Evolutionary conservation across 2,888 invertebrate genomes (phyloP), one percentile per base, ranked within the genome.

Genomic region (Tridacna gigas): DNA sequence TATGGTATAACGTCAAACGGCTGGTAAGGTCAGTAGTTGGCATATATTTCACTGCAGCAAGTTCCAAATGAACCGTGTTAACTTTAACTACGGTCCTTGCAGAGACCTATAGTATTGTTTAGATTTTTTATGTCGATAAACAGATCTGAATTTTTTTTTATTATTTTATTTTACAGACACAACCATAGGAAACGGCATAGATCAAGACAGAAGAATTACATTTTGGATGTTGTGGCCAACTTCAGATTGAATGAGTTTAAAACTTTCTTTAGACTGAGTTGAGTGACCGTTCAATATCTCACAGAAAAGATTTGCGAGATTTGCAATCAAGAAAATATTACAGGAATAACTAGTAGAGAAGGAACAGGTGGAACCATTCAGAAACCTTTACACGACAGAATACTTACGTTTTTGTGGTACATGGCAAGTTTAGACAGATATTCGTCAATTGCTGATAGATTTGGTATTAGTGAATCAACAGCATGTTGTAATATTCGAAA

Each of bases 381-480:
- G 69, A 25, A 15, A 45, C 77, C 76, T 22, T 22, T 77, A 22
- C 11, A 22, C 13, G 69, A 77, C 25, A 45, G 73, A 37, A 9
- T 77, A 28, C 51, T 75, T n/a, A 75, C 75, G 75, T 22, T 80
- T n/a, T 45, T 82, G n/a, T 80, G 80, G 75, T 80, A n/a, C 56
- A 75, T 80, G 75, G 66, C 75, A 2, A 80, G 75, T 28, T 26
- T 75, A 37, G 80, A 80, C 48, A 80, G 51, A 25, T 67, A 66
- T 75, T 63, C 75, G n/a, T 66, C 75, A 0, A 80, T 80, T 69
- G 80, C 75, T 60, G 80, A 80, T 28, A 60, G 56, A 67, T 80
- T 80, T 76, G 80, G 80, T 37, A 56, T 75, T 13, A 80, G 80
- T 47, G 80, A 75, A 60, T 48, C 48, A 20, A 75, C 80, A 18